Conservation (phyloP, 1,140 invertebrate species). For the Acromyrmex heyeri region DNA sequence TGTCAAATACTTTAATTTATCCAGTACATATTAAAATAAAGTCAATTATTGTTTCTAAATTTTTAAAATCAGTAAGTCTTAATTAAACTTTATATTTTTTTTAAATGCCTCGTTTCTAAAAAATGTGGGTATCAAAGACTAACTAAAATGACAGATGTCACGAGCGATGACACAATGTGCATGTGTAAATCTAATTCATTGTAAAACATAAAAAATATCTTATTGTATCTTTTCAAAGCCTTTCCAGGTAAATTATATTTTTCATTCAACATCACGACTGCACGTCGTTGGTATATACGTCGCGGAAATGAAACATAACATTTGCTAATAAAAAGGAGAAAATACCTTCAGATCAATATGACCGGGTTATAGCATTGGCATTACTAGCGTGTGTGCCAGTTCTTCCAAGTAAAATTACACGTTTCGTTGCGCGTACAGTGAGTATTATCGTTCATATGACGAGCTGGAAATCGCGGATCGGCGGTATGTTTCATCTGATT, state of each 20-base stretch:
- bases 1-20: neutral
- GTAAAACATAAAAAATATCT: neutral
- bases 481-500: conserved; percentile 27
- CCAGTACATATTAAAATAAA: neutral
- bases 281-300: neutral
- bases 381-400: conserved; percentile 2
- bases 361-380: conserved; percentile 26
- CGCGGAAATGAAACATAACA: conserved; percentile 25
- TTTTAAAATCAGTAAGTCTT: neutral
- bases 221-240: conserved; percentile 2
- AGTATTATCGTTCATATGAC: conserved; percentile 11
- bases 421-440: conserved; percentile 12
- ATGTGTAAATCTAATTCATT: conserved; percentile 13
- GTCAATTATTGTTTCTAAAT: neutral
- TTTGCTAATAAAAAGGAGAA: conserved; percentile 28
- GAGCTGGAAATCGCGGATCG: conserved; percentile 20
- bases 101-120: neutral
- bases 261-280: neutral
- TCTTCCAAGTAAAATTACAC: conserved; percentile 39
- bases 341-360: conserved; percentile 36
- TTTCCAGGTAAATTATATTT: neutral
- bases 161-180: neutral
- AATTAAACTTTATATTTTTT: neutral
- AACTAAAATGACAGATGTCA: neutral
- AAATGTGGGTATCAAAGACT: neutral